Evolutionary conservation across 2,888 invertebrate genomes (phyloP).

Genomic region (Arrhopalites spinosus): DNA sequence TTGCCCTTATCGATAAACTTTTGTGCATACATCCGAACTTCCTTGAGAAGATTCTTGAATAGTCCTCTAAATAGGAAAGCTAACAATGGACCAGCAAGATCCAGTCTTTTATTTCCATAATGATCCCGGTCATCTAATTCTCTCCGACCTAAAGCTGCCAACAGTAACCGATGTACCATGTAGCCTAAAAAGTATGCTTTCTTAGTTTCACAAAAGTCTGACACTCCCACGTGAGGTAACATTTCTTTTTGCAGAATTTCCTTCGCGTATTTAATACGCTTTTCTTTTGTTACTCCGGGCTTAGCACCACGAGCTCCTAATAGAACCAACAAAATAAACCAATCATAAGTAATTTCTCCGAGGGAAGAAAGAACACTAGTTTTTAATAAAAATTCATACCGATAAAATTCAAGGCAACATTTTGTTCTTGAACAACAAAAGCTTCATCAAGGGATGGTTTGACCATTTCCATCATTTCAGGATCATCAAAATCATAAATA

Average conservation of each 20-base stretch:
- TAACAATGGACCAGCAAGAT: conserved; percentile 94
- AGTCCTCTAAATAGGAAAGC: conserved; percentile 96
- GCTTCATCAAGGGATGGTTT: conserved; percentile 99
- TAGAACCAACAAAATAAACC: not conserved
- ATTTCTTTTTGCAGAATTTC: conserved; percentile 99
- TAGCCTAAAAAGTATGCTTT: conserved; percentile 98
- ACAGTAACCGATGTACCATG: conserved; percentile 95
- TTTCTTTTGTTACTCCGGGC: conserved; percentile 98
- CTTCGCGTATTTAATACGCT: conserved; percentile 97
- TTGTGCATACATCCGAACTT: conserved; percentile 97
- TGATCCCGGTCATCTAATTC: conserved; percentile 99
- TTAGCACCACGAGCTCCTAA: conserved; percentile 90
- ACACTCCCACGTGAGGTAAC: conserved; percentile 98
- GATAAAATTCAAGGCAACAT: conserved; percentile 97
- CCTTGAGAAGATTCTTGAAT: conserved; percentile 94
- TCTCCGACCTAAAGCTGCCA: conserved; percentile 92
- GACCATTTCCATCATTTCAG: conserved; percentile 99
- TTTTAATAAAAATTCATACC: conserved; percentile 35
- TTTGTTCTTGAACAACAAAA: conserved; percentile 99
- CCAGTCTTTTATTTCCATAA: conserved; percentile 97
- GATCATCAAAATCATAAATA: conserved; percentile 99
- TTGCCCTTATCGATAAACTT: conserved; percentile 99
- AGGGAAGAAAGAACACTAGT: not conserved
- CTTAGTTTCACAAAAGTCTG: conserved; percentile 99
- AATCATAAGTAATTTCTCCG: not conserved